Evolutionary conservation across 1,140 invertebrate species (phyloP).

Genomic region (Macrostomum lignano): DNA sequence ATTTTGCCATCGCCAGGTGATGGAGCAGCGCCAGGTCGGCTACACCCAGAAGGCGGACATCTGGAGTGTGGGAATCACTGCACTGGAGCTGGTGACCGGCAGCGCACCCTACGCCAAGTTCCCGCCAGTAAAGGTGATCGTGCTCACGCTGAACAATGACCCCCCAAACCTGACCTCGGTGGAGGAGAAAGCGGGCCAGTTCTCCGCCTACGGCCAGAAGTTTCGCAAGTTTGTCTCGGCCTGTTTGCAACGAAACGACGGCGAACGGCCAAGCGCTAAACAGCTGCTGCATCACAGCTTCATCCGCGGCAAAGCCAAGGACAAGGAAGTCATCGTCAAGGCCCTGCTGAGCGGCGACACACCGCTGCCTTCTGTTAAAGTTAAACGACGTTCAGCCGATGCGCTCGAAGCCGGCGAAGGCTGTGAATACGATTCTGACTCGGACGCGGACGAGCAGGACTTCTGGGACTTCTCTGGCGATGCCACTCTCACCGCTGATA

Average conservation of each 20-base stretch:
- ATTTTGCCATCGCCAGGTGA: no score
- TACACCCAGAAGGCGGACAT: conserved; percentile 99
- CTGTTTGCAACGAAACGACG: conserved; percentile 26
- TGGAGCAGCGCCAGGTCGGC: no score
- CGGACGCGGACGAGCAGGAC: no score
- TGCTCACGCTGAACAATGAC: conserved; percentile 89
- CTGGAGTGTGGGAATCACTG: conserved; percentile 94
- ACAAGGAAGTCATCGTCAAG: no score
- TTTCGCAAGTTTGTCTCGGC: conserved; percentile 38
- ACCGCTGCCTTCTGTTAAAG: no score
- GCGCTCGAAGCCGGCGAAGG: no score
- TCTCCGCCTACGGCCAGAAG: conserved; percentile 74
- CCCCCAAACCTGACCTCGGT: conserved; percentile 77
- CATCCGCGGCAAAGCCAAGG: no score
- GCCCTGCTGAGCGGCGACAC: no score
- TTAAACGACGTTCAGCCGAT: no score
- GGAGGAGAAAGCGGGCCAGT: conserved; percentile 83
- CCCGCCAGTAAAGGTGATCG: conserved; percentile 89
- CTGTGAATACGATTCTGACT: no score
- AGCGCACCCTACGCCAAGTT: conserved; percentile 95
- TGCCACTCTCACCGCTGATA: no score
- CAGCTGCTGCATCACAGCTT: conserved; percentile 90
- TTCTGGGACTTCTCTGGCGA: no score
- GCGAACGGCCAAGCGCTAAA: conserved; percentile 66
- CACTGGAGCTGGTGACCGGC: conserved; percentile 90